A percentile compares a stretch with the other conserved stretches of the same genome.
Evolutionary conservation across 2,113 vertebrate species (phyloP).

Genomic region (Regulus satrapa): DNA sequence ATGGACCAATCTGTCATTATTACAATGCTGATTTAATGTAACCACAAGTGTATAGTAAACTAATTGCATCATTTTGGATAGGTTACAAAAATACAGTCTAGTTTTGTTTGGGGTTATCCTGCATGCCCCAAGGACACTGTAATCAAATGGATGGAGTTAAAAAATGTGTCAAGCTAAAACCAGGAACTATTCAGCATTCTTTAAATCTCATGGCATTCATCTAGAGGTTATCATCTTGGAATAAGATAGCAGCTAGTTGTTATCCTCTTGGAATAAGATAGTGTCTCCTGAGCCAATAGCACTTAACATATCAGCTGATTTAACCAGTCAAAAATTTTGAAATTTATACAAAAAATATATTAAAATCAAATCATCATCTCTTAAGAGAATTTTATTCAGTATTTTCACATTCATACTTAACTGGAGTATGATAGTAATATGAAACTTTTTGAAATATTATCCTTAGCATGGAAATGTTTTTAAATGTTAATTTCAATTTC

Average conservation of each 20-base stretch:
- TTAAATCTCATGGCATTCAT: not conserved
- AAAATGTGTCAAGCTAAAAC: not conserved
- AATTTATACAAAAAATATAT: not conserved
- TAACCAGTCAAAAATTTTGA: not conserved
- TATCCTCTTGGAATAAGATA: not conserved
- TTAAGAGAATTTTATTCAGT: not conserved
- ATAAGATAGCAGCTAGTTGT: not conserved
- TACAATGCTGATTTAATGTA: not conserved
- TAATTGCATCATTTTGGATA: not conserved
- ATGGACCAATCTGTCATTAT: not conserved
- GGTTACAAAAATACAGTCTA: not conserved
- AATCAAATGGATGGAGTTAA: not conserved
- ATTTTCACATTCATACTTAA: not conserved
- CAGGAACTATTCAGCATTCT: not conserved
- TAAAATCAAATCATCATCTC: not conserved
- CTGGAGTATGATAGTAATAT: not conserved
- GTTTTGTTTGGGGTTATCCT: not conserved
- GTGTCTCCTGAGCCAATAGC: not conserved
- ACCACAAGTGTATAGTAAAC: not conserved
- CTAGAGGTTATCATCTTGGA: not conserved
- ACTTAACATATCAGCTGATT: not conserved
- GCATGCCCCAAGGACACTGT: not conserved
- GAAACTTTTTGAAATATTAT: not conserved
- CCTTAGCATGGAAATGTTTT: not conserved
- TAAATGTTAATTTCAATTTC: not conserved